Evolutionary conservation across 2,113 vertebrate genomes (phyloP).

Genomic region (Vicugna pacos): DNA sequence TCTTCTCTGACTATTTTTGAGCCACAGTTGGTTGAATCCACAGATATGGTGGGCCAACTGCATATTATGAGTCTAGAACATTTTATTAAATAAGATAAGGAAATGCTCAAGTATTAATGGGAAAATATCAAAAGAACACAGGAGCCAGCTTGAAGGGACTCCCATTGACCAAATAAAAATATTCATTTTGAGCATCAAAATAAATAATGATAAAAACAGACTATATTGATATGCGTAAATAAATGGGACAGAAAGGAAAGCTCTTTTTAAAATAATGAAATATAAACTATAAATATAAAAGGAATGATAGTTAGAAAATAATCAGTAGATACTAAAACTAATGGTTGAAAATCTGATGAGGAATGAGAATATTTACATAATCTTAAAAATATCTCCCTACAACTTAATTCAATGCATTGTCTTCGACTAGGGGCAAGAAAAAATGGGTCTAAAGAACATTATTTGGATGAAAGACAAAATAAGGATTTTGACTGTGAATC

Average conservation of each 20-base stretch:
- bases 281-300: background rate
- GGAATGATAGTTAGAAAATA: background rate
- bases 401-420: background rate
- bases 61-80: background rate
- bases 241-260: background rate
- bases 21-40: too few species aligned
- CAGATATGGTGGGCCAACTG: too few species aligned
- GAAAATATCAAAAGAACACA: background rate
- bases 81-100: background rate
- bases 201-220: background rate
- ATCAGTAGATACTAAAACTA: background rate
- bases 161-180: background rate
- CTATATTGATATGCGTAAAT: background rate
- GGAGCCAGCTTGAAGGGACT: too few species aligned
- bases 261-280: background rate
- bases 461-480: background rate
- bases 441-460: background rate
- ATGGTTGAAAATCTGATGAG: background rate
- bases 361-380: background rate
- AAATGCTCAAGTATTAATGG: background rate
- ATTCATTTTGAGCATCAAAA: slow-evolving; percentile 1
- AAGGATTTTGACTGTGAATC: background rate
- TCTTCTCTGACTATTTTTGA: too few species aligned
- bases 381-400: background rate
- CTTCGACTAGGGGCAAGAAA: background rate